These are phyloP conservation scores for Brachyptera risi DNA, from an alignment of 2,888 invertebrate species.

Conservation along the genomic window DNA sequence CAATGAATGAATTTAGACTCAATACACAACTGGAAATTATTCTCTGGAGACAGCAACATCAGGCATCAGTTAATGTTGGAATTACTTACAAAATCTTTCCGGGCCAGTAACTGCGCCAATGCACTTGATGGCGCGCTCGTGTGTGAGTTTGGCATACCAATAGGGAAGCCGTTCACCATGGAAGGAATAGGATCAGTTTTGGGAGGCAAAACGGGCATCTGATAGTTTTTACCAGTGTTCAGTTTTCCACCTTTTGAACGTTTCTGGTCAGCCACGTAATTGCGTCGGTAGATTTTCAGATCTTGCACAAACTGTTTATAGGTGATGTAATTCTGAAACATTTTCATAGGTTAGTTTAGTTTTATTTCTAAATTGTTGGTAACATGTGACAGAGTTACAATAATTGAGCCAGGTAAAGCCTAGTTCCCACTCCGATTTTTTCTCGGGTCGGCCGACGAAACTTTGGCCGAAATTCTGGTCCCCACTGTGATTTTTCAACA, in stretches of 20 bases:
- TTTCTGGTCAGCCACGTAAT: constrained; percentile 47
- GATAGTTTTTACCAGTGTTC: not conserved
- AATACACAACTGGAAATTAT: constrained; percentile 5
- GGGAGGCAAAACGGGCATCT: not conserved
- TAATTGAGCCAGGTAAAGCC: too few species aligned
- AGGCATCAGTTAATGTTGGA: not conserved
- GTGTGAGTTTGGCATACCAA: constrained; percentile 25
- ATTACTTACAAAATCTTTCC: constrained; percentile 10
- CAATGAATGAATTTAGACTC: too few species aligned
- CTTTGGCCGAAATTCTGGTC: too few species aligned
- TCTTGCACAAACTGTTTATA: constrained; percentile 65
- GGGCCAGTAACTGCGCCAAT: constrained; percentile 2
- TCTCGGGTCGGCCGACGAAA: too few species aligned
- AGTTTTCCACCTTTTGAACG: constrained; percentile 34
- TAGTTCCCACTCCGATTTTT: too few species aligned
- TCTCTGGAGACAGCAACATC: constrained; percentile 7
- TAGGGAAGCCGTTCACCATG: constrained; percentile 40
- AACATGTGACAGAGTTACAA: too few species aligned
- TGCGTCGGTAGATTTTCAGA: constrained; percentile 57
- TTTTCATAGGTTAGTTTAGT: too few species aligned
- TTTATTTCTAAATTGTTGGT: too few species aligned
- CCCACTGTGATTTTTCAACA: too few species aligned
- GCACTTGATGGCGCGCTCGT: constrained; percentile 26
- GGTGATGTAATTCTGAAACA: constrained; percentile 59
- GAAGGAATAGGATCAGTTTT: constrained; percentile 44